A percentile compares a stretch with the other conserved stretches of the same genome.
phyloP scores from a whole-genome alignment of 2,888 invertebrate species.

The Timandra comae region DNA sequence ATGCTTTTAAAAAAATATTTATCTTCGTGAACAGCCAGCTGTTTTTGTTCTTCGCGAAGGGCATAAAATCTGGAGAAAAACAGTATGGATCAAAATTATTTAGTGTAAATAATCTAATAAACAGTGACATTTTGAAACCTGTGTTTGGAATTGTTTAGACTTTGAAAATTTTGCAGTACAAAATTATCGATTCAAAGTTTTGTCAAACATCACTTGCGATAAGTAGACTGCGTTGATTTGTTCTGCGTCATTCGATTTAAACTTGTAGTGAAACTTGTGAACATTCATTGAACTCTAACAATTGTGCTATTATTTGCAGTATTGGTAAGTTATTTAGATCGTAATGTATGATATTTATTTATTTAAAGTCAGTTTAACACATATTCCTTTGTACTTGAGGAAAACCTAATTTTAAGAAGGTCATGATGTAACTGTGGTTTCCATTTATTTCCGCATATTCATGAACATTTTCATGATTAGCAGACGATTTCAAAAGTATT shows the following conservation, averaged over 20 bases:
- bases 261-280: slow-evolving; percentile 24
- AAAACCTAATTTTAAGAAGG: slow-evolving; percentile 28
- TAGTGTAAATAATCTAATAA: slow-evolving; percentile 52
- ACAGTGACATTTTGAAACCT: slow-evolving; percentile 53
- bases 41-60: slow-evolving; percentile 59
- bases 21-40: slow-evolving; percentile 60
- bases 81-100: slow-evolving; percentile 68
- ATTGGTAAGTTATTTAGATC: slow-evolving; percentile 28
- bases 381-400: slow-evolving; percentile 9
- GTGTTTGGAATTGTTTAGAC: slow-evolving; percentile 38
- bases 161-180: slow-evolving; percentile 43
- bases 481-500: no score
- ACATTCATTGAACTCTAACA: slow-evolving; percentile 4
- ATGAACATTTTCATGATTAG: no score
- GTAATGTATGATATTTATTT: background rate
- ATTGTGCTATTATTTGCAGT: slow-evolving; percentile 17
- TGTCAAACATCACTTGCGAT: slow-evolving; percentile 53
- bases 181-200: slow-evolving; percentile 59
- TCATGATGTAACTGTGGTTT: slow-evolving; percentile 34
- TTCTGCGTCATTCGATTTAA: slow-evolving; percentile 56
- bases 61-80: slow-evolving; percentile 56
- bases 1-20: slow-evolving; percentile 38
- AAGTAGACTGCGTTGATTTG: slow-evolving; percentile 50
- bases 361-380: background rate
- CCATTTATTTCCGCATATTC: slow-evolving; percentile 22